phyloP scores from a whole-genome alignment of 92 coral and sea anemone genomes.

The Epizoanthus stellaris region DNA sequence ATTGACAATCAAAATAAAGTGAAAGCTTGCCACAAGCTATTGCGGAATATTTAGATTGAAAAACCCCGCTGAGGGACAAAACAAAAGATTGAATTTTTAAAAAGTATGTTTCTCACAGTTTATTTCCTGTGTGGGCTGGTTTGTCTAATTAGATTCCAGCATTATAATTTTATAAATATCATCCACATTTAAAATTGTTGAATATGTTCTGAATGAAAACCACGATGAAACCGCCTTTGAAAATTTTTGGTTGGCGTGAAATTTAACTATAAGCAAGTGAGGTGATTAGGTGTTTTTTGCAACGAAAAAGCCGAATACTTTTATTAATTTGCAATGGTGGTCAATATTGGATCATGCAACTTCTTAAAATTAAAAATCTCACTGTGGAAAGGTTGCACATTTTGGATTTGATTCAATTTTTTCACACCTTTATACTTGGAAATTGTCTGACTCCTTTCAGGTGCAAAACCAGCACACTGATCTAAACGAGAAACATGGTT shows the following conservation, averaged over 20 bases:
- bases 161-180: neutral
- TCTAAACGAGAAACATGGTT: no score
- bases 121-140: neutral
- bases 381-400: neutral
- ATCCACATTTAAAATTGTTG: neutral
- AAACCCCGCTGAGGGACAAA: conserved; percentile 6
- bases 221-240: conserved; percentile 19
- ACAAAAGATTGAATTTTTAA: conserved; percentile 31
- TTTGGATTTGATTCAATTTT: neutral
- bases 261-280: conserved; percentile 4
- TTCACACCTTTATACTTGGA: neutral
- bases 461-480: no score
- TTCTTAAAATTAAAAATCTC: neutral
- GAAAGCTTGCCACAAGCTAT: conserved; percentile 18
- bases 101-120: conserved; percentile 1
- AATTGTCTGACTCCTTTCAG: no score
- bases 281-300: neutral
- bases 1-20: conserved; percentile 6
- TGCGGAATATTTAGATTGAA: neutral
- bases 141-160: conserved; percentile 20
- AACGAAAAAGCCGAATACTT: conserved; percentile 9
- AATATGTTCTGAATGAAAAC: conserved; percentile 20
- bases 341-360: neutral
- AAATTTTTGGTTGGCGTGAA: neutral
- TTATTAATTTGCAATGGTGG: neutral